Evolutionary conservation across 2,113 vertebrate species (phyloP).

Genomic region (Hippolais icterina): DNA sequence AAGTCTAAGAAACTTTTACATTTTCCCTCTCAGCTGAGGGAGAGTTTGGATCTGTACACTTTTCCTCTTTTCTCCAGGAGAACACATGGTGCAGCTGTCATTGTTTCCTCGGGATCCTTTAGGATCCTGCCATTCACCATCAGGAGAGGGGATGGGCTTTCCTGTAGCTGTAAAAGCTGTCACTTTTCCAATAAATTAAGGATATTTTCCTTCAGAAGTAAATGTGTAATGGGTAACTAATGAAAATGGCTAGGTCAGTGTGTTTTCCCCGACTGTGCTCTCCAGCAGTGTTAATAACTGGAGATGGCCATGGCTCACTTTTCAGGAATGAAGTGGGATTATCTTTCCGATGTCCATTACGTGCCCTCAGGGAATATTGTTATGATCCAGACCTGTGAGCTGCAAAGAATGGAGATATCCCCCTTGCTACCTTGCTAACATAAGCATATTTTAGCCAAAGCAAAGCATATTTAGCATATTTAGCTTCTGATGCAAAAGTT

Average conservation of each 20-base stretch:
- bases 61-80: fast-evolving
- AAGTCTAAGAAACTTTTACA: neutral
- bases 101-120: neutral
- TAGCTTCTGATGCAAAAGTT: neutral
- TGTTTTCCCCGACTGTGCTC: neutral
- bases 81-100: neutral
- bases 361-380: neutral
- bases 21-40: neutral
- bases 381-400: neutral
- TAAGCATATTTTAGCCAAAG: neutral
- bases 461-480: neutral
- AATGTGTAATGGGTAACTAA: neutral
- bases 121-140: neutral
- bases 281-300: neutral
- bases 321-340: neutral
- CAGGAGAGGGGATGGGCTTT: neutral
- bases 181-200: neutral
- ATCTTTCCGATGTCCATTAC: neutral
- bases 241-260: neutral
- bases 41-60: neutral
- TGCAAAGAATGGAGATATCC: neutral
- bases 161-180: neutral
- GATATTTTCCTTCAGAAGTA: neutral
- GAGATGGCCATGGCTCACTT: neutral
- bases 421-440: neutral